Base-by-base conservation (phyloP, 2,888 invertebrate species). In the Rhabditoides inermis region DNA sequence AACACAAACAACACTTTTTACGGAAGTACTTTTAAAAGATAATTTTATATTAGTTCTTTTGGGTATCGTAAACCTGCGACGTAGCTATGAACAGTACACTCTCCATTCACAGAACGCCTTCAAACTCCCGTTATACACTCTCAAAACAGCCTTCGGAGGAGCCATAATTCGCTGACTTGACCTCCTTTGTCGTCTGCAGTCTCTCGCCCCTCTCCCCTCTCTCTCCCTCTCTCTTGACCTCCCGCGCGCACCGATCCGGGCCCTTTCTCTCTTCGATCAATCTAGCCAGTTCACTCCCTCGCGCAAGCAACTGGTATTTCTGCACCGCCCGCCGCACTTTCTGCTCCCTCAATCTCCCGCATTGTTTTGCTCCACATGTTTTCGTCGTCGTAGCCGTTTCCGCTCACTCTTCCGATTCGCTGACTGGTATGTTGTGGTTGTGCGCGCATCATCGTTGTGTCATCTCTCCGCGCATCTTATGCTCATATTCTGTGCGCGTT, bases 331-430 rank as follows among this genome's bases (percentile, higher is more conserved):
- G 83, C 79, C 68, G 87, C 85, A 76, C 95, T 95, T 46, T 83
- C 81, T 60, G 85, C 85, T 23, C 95, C 84, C 23, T 90, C 90
- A 77, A 98, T 95, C 78, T 98, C 98, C 78, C 95, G 98, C 12
- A 95, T 95, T 40, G 98, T 81, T 77, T 98, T 95, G 23, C 94
- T 83, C 1, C 90, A 94, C 81, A 95, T 98, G 79, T 95, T 88
- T 49, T 84, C 83, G 69, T 90, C 87, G 80, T 98, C 98, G 0
- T 88, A 85, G 0, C 95, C 95, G 79, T 92, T 98, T 1, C 95
- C 98, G 42, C 95, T 84, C 95, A 98, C 98, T 0, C 95, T 94
- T 81, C 98, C 98, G 77, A 91, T 92, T 95, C 98, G 98, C 67
- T 88, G 85, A 71, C 90, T 91, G 70, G 88, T 89, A 75, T 94